Evolutionary conservation across 2,888 invertebrate genomes (phyloP).

Genomic region (Dryobota labecula): DNA sequence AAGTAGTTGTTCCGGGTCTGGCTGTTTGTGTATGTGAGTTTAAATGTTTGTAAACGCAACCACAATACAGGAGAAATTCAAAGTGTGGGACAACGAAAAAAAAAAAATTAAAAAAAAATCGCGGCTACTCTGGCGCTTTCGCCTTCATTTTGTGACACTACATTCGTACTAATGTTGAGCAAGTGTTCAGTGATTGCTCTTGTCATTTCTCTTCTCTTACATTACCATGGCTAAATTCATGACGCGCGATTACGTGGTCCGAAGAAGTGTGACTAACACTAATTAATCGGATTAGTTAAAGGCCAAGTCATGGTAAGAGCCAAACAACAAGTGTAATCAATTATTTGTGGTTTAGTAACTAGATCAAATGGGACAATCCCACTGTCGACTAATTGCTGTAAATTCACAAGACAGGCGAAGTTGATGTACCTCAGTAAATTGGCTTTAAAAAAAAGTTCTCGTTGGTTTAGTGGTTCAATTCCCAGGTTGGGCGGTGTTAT

Average conservation of each 20-base stretch:
- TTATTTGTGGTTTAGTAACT: not conserved
- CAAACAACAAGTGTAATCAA: not conserved
- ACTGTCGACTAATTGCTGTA: not conserved
- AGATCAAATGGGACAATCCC: not conserved
- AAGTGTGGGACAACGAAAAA: no score
- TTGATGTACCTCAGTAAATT: not conserved
- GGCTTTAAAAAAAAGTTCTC: not conserved
- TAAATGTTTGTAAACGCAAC: no score
- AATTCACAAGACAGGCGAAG: not conserved
- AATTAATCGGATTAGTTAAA: conserved; percentile 8
- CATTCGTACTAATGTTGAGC: not conserved
- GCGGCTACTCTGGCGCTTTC: no score
- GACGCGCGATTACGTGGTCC: not conserved
- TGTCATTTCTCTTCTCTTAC: not conserved
- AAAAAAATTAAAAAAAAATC: no score
- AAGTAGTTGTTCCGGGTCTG: no score
- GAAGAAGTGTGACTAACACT: conserved; percentile 5
- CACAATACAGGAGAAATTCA: no score
- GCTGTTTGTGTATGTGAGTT: no score
- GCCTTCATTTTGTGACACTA: no score
- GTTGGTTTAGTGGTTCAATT: not conserved
- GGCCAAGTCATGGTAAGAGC: conserved; percentile 1
- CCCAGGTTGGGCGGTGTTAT: not conserved
- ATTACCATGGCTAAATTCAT: not conserved
- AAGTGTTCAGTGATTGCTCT: no score